Evolutionary conservation across 2,888 invertebrate genomes (phyloP).

Genomic region (Isoperla grammatica): DNA sequence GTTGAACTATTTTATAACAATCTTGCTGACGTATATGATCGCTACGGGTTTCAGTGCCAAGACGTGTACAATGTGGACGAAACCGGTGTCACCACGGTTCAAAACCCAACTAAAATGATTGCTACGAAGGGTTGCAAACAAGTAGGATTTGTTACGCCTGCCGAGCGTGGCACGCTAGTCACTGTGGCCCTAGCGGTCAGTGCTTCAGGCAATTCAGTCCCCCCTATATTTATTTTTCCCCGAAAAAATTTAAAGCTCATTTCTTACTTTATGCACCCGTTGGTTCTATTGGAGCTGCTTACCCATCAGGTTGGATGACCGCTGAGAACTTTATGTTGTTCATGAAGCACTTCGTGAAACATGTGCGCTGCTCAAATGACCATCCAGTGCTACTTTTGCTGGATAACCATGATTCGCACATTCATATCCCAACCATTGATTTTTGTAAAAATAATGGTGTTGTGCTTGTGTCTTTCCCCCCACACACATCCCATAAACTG

Average conservation of each 20-base stretch:
- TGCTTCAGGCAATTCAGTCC: too few relatives aligned
- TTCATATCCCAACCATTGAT: background rate
- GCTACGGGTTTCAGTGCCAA: conserved; percentile 11
- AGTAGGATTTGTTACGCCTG: too few relatives aligned
- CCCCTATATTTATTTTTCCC: too few relatives aligned
- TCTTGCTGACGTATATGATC: conserved; percentile 7
- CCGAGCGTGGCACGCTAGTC: too few relatives aligned
- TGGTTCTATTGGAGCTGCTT: too few relatives aligned
- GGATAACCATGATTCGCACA: background rate
- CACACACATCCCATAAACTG: conserved; percentile 27
- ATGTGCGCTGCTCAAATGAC: background rate
- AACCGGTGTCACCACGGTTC: conserved; percentile 25
- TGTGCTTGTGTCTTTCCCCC: background rate
- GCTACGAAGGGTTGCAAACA: conserved; percentile 12
- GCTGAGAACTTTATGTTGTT: too few relatives aligned
- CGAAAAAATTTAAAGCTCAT: too few relatives aligned
- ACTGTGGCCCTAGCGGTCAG: too few relatives aligned
- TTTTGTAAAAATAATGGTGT: background rate
- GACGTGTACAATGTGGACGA: conserved; percentile 23
- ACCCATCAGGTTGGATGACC: too few relatives aligned
- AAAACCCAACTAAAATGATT: conserved; percentile 16
- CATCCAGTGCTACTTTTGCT: background rate
- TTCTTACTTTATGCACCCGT: too few relatives aligned
- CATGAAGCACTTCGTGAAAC: too few relatives aligned
- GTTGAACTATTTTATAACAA: conserved; percentile 43